Evolutionary conservation across 92 coral and sea anemone genomes (phyloP), one percentile per base, ranked within the genome.

Genomic region (Palythoa heliodiscus): DNA sequence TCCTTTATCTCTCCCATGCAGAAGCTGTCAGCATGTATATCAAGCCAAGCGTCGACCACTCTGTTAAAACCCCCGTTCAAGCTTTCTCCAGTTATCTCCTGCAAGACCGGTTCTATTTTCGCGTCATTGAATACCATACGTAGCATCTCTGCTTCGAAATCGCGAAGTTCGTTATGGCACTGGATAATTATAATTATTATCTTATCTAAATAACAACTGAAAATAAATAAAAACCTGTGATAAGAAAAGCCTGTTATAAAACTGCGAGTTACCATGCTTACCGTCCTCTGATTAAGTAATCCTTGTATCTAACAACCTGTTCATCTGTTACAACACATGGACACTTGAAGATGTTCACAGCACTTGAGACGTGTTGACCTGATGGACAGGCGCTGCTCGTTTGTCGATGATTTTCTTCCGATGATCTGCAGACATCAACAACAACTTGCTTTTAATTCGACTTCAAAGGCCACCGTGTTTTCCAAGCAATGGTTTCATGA

Each of bases 331-430:
- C 20, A 10, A 66, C 40, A 67, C 84, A 80, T 52, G 84, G 61
- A 67, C 84, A 80, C 48, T 17, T 64, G 25, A 37, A 17, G 22
- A 66, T 39, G 74, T 80, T 66, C 7, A 80, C 63, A 67, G 66
- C 75, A 52, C 47, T 48, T 10, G 84, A 80, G 43, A 14, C 63
- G 22, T 80, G 84, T 40, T 80, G 7, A 52, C 84, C 75, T 47
- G 84, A 43, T 2, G 74, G 84, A 48, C 84, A 80, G 48, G 39
- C 72, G 39, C 84, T 80, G 74, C 11, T 14, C 20, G 61, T 80
- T 80, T 20, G 70, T 24, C 23, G 20, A 16, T 3, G 38, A n/a
- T 80, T 80, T 14, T 8, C 63, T 66, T 23, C 43, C 73, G 63
- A 22, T 66, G 63, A 66, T 15, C 84, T 80, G 53, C 48, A 43